Evolutionary conservation across 2,113 vertebrate species (phyloP).

Genomic region (Brienomyrus brachyistius): DNA sequence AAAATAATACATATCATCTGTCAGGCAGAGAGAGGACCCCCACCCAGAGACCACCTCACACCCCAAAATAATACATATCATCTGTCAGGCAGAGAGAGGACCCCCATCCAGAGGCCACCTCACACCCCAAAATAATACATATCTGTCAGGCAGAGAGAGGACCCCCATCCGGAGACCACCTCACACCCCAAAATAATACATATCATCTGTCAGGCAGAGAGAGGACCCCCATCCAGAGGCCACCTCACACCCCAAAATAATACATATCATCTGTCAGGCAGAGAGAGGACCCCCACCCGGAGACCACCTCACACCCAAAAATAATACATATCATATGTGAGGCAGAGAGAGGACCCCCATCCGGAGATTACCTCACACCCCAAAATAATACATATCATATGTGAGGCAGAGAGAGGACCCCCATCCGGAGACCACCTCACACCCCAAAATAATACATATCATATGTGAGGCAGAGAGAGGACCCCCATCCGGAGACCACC

Average conservation of each 20-base stretch:
- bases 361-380: background rate
- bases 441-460: background rate
- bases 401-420: too few species aligned
- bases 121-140: too few species aligned
- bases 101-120: too few species aligned
- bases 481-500: background rate
- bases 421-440: background rate
- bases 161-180: background rate
- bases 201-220: too few species aligned
- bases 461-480: background rate
- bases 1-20: slow-evolving; percentile 46
- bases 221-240: too few species aligned
- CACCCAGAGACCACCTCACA: too few species aligned
- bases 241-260: slow-evolving; percentile 27
- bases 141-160: too few species aligned
- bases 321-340: background rate
- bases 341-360: background rate
- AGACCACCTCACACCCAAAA: background rate
- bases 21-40: background rate
- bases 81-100: too few species aligned
- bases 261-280: too few species aligned
- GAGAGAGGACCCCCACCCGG: too few species aligned
- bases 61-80: too few species aligned
- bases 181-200: slow-evolving; percentile 28
- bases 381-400: slow-evolving; percentile 35